Conservation (phyloP, 2,113 vertebrate species). For the Epinephelus lanceolatus region DNA sequence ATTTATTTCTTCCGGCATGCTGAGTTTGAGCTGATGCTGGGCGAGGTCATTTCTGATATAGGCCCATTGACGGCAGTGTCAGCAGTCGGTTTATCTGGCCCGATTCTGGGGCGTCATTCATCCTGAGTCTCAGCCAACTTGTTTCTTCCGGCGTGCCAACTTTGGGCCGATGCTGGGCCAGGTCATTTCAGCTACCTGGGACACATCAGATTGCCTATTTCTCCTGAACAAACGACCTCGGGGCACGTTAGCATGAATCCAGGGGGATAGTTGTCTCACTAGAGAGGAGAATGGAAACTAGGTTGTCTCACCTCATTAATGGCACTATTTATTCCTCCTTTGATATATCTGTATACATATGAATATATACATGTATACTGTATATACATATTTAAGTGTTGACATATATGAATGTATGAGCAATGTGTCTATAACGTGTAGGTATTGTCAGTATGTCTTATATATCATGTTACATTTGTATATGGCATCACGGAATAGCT, state of each 20-base stretch:
- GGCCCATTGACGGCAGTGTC: too few relatives aligned
- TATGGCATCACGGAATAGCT: slow-evolving; percentile 50
- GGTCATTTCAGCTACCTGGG: too few relatives aligned
- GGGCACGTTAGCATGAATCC: slow-evolving; percentile 39
- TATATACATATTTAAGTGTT: slow-evolving; percentile 87
- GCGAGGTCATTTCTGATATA: too few relatives aligned
- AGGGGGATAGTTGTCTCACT: not conserved
- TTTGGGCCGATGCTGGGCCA: too few relatives aligned
- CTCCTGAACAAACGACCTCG: not conserved
- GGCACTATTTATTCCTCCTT: slow-evolving; percentile 80
- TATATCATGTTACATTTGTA: slow-evolving; percentile 75
- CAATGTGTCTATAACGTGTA: slow-evolving; percentile 84
- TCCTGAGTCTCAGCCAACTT: too few relatives aligned
- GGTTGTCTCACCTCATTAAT: slow-evolving; percentile 74
- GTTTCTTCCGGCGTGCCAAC: too few relatives aligned
- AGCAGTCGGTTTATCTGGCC: too few relatives aligned
- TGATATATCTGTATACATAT: slow-evolving; percentile 84
- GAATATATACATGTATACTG: slow-evolving; percentile 84
- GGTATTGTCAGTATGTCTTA: slow-evolving; percentile 79
- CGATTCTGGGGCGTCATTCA: too few relatives aligned
- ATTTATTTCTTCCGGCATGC: too few relatives aligned
- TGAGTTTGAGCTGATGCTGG: too few relatives aligned
- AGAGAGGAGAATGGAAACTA: slow-evolving; percentile 45
- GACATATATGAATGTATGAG: slow-evolving; percentile 89
- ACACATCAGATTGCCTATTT: slow-evolving; percentile 15